Conservation (phyloP, 2,113 vertebrate species). For the Burhinus oedicnemus region DNA sequence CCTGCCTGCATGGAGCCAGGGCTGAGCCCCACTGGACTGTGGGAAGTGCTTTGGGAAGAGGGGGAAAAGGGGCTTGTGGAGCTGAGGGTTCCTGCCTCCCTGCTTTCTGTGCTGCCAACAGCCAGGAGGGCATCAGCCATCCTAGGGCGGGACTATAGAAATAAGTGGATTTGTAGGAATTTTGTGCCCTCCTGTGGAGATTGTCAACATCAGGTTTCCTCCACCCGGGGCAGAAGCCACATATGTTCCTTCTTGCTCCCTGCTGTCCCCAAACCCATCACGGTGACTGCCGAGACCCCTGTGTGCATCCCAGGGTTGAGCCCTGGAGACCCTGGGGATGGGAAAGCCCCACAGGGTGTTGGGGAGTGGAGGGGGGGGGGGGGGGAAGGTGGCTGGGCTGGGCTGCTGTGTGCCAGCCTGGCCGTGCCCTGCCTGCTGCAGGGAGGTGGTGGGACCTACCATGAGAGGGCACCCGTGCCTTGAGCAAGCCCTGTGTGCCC, state of each 20-base stretch:
- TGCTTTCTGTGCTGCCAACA: not conserved
- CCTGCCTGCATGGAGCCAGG: not conserved
- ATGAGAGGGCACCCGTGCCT: conserved; percentile 2
- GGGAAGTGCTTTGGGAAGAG: not conserved
- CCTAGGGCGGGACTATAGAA: not conserved
- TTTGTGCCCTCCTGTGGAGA: not conserved
- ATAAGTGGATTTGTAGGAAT: not conserved
- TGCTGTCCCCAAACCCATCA: not conserved
- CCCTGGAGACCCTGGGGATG: not conserved
- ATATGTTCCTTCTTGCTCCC: not conserved
- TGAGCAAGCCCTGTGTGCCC: not conserved
- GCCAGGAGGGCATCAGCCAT: not conserved
- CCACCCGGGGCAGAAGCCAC: not conserved
- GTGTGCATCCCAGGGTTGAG: not conserved
- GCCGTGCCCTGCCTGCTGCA: not conserved
- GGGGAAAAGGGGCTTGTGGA: not conserved
- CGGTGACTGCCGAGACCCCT: not conserved
- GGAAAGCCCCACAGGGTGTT: too few species aligned
- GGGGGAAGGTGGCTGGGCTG: not conserved
- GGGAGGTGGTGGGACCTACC: not conserved
- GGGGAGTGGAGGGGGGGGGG: rapidly evolving
- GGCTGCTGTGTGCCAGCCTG: not conserved
- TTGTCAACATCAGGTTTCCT: not conserved
- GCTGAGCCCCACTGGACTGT: not conserved
- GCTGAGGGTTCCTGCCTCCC: not conserved